phyloP scores from a whole-genome alignment of 2,888 invertebrate genomes.

The Mesoligia furuncula region DNA sequence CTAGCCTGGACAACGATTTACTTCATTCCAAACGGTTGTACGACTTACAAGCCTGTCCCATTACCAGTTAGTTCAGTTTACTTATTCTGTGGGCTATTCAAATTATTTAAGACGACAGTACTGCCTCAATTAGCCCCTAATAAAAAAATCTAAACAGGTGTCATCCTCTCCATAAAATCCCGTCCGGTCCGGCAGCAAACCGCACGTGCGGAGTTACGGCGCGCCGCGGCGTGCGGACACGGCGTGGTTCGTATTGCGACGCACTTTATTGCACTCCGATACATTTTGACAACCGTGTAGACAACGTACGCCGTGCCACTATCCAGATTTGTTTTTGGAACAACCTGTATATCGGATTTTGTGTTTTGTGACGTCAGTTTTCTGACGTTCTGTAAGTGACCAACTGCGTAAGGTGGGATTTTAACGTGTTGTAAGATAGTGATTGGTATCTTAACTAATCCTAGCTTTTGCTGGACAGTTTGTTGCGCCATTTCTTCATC shows the following conservation, averaged over 20 bases:
- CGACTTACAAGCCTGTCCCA: too few relatives aligned
- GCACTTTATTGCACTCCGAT: conserved; percentile 80
- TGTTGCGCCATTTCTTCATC: too few relatives aligned
- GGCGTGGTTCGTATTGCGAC: conserved; percentile 78
- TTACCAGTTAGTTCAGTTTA: not conserved
- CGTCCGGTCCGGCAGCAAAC: conserved; percentile 70
- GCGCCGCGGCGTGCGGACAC: conserved; percentile 80
- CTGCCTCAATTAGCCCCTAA: not conserved
- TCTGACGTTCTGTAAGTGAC: not conserved
- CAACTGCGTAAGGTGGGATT: not conserved
- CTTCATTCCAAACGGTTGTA: not conserved
- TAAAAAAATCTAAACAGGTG: conserved; percentile 20
- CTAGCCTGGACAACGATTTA: not conserved
- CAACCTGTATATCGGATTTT: conserved; percentile 51
- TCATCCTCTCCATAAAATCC: conserved; percentile 50
- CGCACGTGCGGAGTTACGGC: conserved; percentile 81
- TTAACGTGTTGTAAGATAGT: not conserved
- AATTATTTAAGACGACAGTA: too few relatives aligned
- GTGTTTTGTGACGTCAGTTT: conserved; percentile 9
- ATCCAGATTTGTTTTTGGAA: conserved; percentile 59
- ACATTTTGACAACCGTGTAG: conserved; percentile 79
- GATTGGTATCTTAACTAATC: not conserved
- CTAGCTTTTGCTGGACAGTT: not conserved
- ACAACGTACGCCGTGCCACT: conserved; percentile 62
- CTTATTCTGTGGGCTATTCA: not conserved